Base-by-base conservation (phyloP, 2,797 vertebrate species). In the Helicolenus hilgendorfi region DNA sequence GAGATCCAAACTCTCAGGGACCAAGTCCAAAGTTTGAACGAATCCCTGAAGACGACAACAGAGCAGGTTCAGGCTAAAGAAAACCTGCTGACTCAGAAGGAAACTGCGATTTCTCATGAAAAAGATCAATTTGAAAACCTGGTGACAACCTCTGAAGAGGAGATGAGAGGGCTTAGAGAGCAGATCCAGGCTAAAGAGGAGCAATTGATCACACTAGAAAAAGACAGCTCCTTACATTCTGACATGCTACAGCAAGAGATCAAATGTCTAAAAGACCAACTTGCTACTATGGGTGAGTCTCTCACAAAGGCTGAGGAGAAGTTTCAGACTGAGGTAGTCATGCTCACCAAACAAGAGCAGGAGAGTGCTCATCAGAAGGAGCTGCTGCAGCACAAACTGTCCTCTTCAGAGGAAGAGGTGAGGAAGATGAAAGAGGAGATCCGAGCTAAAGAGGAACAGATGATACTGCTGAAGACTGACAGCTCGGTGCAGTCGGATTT, bases 1-100 rank as follows among this genome's bases (percentile, higher is more conserved):
- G 87, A 96, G 22, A 92, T 95, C 4, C 71, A 94, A 15, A 15
- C 4, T 78, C 85, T 96, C 0, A 81, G 2, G 41, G 55, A 38
- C 14, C 78, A 92, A 67, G 81, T 89, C n/a, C 64, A 92, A 65
- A 24, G 7, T 71, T 36, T 92, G 49, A 81, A 20, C 2, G 75
- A 89, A 6, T 84, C 90, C 5, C 63, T 95, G 41, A 92, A 20
- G 45, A 58, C 20, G 26, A 33, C 90, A 68, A 35, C 49, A 8
- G 89, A 96, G 26, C 88, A 95, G 55, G 38, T 92, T n/a, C 69
- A 89, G 9, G 13, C 69, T 7, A 91, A 96, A 58, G 92, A 94
- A 22, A 81, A 81, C 31, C 35, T 94, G 1, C 77, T 96, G 24
- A 49, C 18, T 74, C 79, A 91, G n/a, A 92, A 80, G 5, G 93